Evolutionary conservation across 2,888 invertebrate species (phyloP).

Genomic region (Trichogramma dendrolimi): DNA sequence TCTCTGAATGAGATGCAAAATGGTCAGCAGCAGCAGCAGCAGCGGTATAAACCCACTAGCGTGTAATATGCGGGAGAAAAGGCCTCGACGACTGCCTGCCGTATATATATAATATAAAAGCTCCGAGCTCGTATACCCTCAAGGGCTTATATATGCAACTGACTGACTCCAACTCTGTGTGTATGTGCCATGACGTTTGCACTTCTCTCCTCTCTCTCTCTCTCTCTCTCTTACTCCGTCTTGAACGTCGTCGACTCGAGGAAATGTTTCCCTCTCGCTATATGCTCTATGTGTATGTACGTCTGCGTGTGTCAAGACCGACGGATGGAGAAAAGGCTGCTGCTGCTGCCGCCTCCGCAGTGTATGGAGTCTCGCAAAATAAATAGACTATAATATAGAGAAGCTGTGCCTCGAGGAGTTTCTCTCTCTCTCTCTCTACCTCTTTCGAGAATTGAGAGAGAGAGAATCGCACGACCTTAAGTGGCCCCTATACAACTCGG

Average conservation of each 20-base stretch:
- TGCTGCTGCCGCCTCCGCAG: no score
- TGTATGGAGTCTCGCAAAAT: no score
- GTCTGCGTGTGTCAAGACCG: no score
- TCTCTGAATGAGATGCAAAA: slow-evolving; percentile 49
- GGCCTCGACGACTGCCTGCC: neutral
- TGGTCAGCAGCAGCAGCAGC: slow-evolving; percentile 44
- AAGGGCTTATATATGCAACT: neutral
- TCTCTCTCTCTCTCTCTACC: no score
- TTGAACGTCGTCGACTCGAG: slow-evolving; percentile 27
- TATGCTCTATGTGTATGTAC: no score
- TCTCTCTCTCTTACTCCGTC: neutral
- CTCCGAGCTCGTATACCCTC: neutral
- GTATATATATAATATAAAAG: no score
- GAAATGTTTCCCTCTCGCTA: slow-evolving; percentile 48
- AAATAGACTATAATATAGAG: no score
- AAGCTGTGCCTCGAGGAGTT: no score
- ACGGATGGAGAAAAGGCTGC: no score
- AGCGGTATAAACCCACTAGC: neutral
- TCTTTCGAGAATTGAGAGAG: no score
- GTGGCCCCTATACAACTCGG: no score
- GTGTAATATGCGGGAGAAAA: slow-evolving; percentile 21
- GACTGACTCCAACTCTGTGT: neutral
- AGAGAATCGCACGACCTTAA: no score
- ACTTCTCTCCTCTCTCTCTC: neutral
- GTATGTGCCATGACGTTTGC: slow-evolving; percentile 18